phyloP scores from a whole-genome alignment of 2,888 invertebrate species.

The Deladenus siricidicola region DNA sequence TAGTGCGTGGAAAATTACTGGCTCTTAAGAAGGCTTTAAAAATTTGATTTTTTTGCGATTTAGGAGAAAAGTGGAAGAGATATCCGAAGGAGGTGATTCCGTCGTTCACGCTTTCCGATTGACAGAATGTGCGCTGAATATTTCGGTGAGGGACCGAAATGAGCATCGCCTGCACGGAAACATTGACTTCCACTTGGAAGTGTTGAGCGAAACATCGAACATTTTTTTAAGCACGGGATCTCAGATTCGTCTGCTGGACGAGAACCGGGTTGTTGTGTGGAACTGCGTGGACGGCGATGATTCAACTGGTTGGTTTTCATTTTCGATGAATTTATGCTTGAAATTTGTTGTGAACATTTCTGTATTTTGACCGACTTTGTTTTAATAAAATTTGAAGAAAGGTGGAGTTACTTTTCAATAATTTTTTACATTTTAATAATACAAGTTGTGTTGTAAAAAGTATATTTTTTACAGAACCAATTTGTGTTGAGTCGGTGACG shows the following conservation, averaged over 20 bases:
- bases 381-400: too few species aligned
- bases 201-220: background rate
- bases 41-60: background rate
- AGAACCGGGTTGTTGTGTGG: background rate
- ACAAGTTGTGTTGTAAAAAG: too few species aligned
- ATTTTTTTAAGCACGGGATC: background rate
- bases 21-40: too few species aligned
- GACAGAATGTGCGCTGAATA: conserved; percentile 12
- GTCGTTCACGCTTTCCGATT: conserved; percentile 1
- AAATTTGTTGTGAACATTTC: background rate
- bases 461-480: too few species aligned
- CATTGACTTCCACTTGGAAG: background rate
- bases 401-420: too few species aligned
- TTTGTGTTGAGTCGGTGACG: conserved; percentile 24
- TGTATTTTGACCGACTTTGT: background rate
- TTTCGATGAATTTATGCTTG: background rate
- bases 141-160: conserved; percentile 4
- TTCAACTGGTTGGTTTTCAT: background rate
- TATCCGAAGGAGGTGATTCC: background rate
- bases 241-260: background rate
- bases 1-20: too few species aligned
- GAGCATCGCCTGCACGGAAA: background rate
- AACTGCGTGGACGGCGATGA: background rate
- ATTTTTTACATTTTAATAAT: too few species aligned
- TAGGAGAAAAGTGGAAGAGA: background rate